These are phyloP conservation scores for silkworm (Bombyx mori) DNA, from an alignment of 1,140 invertebrate species.

Conservation along the genomic window ASM3026992v2 NC_085109.1:8439001-8439500, in stretches of 20 bases:
- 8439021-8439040: conserved; percentile 40
- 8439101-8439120: conserved; percentile 30
- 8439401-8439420: too few relatives aligned
- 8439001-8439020: conserved; percentile 54
- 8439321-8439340: conserved; percentile 30
- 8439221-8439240: conserved; percentile 46
- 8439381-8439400: too few relatives aligned
- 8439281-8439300: conserved; percentile 90
- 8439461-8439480: too few relatives aligned
- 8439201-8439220: conserved; percentile 33
- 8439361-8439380: too few relatives aligned
- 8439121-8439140: conserved; percentile 24
- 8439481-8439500: too few relatives aligned
- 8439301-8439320: conserved; percentile 93
- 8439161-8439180: conserved; percentile 26
- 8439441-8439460: too few relatives aligned
- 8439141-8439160: conserved; percentile 19
- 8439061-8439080: conserved; percentile 49
- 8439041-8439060: conserved; percentile 38
- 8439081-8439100: conserved; percentile 56
- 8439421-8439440: too few relatives aligned
- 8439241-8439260: conserved; percentile 70
- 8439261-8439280: conserved; percentile 81
- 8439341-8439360: too few relatives aligned
- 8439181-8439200: conserved; percentile 46